phyloP scores from a whole-genome alignment of 2,888 invertebrate genomes.

The Plemyria rubiginata region DNA sequence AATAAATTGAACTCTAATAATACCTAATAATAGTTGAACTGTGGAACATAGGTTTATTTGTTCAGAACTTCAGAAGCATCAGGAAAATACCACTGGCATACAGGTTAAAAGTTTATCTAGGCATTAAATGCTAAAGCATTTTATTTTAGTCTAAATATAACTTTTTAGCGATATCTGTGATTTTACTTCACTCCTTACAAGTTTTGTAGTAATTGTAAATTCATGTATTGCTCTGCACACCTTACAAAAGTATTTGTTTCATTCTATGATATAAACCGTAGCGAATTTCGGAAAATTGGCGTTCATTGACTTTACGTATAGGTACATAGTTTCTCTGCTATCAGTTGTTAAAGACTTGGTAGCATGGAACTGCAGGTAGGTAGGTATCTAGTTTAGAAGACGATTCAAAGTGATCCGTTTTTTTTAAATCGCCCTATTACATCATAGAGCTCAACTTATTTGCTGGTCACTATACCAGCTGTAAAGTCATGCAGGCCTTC shows the following conservation, averaged over 20 bases:
- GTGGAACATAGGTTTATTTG: not conserved
- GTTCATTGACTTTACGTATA: not conserved
- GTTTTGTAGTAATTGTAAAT: too few relatives aligned
- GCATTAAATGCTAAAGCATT: too few relatives aligned
- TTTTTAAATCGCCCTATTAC: not conserved
- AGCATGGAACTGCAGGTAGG: not conserved
- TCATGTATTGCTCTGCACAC: too few relatives aligned
- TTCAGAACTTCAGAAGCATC: too few relatives aligned
- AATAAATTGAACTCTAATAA: constrained; percentile 1
- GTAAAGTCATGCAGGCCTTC: not conserved
- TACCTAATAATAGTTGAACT: too few relatives aligned
- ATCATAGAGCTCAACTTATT: not conserved
- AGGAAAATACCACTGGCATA: too few relatives aligned
- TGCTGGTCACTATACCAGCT: not conserved
- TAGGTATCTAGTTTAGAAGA: not conserved
- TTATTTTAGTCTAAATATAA: too few relatives aligned
- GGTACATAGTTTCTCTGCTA: not conserved
- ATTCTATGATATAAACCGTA: not conserved
- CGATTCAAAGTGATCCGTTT: not conserved
- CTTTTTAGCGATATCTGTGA: too few relatives aligned
- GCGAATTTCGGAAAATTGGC: not conserved
- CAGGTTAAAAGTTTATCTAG: too few relatives aligned
- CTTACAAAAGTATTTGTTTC: not conserved
- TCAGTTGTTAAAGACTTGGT: not conserved
- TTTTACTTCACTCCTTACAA: too few relatives aligned